Conservation (phyloP, 2,888 invertebrate species). For the Lathronympha strigana region DNA sequence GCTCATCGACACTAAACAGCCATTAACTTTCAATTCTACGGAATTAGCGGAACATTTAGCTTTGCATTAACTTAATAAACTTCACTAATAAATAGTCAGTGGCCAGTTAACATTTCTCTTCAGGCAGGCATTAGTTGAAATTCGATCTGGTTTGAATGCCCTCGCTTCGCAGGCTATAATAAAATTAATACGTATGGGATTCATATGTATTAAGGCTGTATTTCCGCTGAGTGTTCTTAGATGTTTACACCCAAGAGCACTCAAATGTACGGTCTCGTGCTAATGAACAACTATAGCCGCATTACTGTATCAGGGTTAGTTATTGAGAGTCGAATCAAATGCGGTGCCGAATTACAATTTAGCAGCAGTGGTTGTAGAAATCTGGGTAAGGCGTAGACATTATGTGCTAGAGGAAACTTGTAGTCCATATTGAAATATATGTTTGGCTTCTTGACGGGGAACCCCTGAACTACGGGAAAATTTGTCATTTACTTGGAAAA, state of each 20-base stretch:
- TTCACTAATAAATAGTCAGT: slow-evolving; percentile 55
- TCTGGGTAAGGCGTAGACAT: not conserved
- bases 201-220: slow-evolving; percentile 6
- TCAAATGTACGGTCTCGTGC: slow-evolving; percentile 64
- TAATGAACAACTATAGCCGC: slow-evolving; percentile 62
- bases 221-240: not conserved
- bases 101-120: slow-evolving; percentile 58
- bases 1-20: slow-evolving; percentile 18
- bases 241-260: slow-evolving; percentile 55
- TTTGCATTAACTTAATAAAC: slow-evolving; percentile 40
- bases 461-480: not conserved
- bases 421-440: not conserved
- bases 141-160: slow-evolving; percentile 62
- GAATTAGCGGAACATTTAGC: slow-evolving; percentile 33
- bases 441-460: not conserved
- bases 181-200: slow-evolving; percentile 4
- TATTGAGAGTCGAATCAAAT: slow-evolving; percentile 10
- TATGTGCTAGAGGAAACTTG: not conserved
- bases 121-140: slow-evolving; percentile 66
- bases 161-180: not conserved
- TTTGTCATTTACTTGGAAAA: not conserved
- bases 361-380: not conserved
- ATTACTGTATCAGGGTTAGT: slow-evolving; percentile 24
- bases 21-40: slow-evolving; percentile 14
- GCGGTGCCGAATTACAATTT: slow-evolving; percentile 25